Base-by-base conservation (phyloP, 2,888 invertebrate genomes). In the Anodontia alba region DNA sequence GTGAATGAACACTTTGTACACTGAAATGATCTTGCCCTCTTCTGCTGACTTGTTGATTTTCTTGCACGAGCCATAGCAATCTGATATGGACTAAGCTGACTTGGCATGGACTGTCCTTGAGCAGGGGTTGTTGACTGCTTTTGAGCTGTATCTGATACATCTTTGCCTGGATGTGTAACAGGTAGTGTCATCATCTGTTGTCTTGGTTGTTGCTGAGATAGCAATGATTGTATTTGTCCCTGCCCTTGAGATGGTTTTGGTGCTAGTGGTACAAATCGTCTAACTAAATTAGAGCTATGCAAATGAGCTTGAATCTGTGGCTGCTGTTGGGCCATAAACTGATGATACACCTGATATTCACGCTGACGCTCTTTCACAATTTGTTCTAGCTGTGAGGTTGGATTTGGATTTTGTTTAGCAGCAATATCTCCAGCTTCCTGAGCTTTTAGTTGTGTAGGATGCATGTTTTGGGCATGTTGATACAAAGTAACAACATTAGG, bases 1-100 rank as follows among this genome's bases (percentile, higher is more conserved):
- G 89, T 90, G 76, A 91, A 93, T 31, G 89, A 88, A 77, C 93
- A 93, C 68, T 91, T 92, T 29, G 90, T 91, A 77, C 93, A 93
- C 67, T 90, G 90, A 83, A 90, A 92, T 57, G 88, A 88, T 67
- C 89, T 76, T 0, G 88, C 80, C 38, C 84, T 86, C 67, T 87
- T 91, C 62, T 88, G 90, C 20, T 89, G 90, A 77, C 88, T 91
- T 29, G 87, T 87, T 57, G 84, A 89, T 72, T 89, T 91, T 73
- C 88, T 89, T 29, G 89, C 89, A 57, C 85, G 87, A 33, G 81
- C 71, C 33, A 80, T 66, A 42, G 73, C 76, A 36, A 84, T 51
- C 33, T 84, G 84, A 20, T 71, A 54, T 0, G 72, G 68, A 0
- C 62, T 72, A 17, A 74, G 57, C 38, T 75, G 76, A 31, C 57